Base-by-base conservation (phyloP, 1,140 invertebrate genomes). In the Lutraria rhynchaena region DNA sequence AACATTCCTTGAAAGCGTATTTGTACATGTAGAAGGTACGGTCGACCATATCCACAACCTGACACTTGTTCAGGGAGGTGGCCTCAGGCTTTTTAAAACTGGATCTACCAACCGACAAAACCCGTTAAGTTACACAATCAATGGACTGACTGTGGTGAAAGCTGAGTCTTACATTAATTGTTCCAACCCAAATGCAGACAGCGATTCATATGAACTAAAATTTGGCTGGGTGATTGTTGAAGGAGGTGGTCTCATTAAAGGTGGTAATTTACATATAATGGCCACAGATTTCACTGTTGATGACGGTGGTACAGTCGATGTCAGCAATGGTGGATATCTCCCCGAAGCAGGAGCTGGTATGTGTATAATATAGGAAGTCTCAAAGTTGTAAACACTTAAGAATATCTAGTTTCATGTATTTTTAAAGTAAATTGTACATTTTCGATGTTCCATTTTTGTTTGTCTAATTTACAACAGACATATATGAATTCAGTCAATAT, bases 31-130 rank as follows among this genome's bases (percentile, higher is more conserved):
- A 0, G 88, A 87, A 81, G 88, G 88, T 0, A 85, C 85, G 3
- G 35, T 89, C 29, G 88, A 88, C 58, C 83, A 88, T 67, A 71
- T 89, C 19, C 70, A 86, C 75, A 89, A 89, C 69, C 70, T 89
- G 31, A 89, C 88, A 4, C 70, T 89, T 22, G 78, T 88, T 37
- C 81, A 75, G 55, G 86, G 87, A 13, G 88, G 85, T n/a, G 41
- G 84, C 13, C 76, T 89, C 3, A 57, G 81, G 19, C 82, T 88
- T 24, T 86, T 86, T 46, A 84, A 84, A 53, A 88, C 85, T 31
- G 88, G 88, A 4, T 89, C 87, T 3, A 88, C 87, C 15, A 87
- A 87, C 55, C 78, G 67, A 9, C 61, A 83, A 53, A 60, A 65
- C 4, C 58, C 81, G 11, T 83, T 87, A 19, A 82, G 85, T 53